Evolutionary conservation across 2,797 vertebrate species (phyloP).

Genomic region (Myoxocephalus aenaeus): DNA sequence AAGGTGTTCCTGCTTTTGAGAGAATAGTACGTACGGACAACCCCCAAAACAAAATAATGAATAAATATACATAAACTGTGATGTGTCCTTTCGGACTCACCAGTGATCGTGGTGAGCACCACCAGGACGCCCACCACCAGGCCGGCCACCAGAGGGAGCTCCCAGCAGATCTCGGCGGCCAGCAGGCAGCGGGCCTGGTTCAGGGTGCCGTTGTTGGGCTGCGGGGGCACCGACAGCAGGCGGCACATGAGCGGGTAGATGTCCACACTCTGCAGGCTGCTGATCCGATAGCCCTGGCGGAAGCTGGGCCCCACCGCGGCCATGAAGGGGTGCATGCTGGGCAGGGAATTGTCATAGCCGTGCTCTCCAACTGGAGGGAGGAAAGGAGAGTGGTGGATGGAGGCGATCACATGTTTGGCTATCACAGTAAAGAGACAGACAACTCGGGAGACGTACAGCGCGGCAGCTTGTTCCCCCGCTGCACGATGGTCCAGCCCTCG

Average conservation of each 20-base stretch:
- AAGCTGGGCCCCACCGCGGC: slow-evolving; percentile 92
- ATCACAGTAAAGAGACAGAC: neutral
- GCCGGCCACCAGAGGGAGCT: slow-evolving; percentile 78
- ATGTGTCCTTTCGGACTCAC: slow-evolving; percentile 59
- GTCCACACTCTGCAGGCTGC: slow-evolving; percentile 87
- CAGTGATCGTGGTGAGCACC: slow-evolving; percentile 81
- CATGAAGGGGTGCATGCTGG: slow-evolving; percentile 97
- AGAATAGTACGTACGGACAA: too few relatives aligned
- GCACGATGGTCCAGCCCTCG: slow-evolving; percentile 95
- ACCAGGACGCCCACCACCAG: slow-evolving; percentile 84
- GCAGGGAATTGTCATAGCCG: slow-evolving; percentile 92
- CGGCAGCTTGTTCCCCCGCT: slow-evolving; percentile 68
- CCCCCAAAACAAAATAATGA: too few relatives aligned
- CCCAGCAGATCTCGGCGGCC: slow-evolving; percentile 83
- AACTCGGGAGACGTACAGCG: slow-evolving; percentile 78
- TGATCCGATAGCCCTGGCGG: slow-evolving; percentile 78
- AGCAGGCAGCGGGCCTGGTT: slow-evolving; percentile 85
- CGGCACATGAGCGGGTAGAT: slow-evolving; percentile 97
- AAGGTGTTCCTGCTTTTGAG: too few relatives aligned
- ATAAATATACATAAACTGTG: neutral
- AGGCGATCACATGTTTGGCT: too few relatives aligned
- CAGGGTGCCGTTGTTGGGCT: slow-evolving; percentile 92
- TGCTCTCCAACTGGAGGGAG: slow-evolving; percentile 91
- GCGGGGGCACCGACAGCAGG: slow-evolving; percentile 85
- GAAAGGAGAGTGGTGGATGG: neutral